Base-by-base conservation (phyloP, 2,888 invertebrate genomes). In the Sinodicranocentrus sp. region DNA sequence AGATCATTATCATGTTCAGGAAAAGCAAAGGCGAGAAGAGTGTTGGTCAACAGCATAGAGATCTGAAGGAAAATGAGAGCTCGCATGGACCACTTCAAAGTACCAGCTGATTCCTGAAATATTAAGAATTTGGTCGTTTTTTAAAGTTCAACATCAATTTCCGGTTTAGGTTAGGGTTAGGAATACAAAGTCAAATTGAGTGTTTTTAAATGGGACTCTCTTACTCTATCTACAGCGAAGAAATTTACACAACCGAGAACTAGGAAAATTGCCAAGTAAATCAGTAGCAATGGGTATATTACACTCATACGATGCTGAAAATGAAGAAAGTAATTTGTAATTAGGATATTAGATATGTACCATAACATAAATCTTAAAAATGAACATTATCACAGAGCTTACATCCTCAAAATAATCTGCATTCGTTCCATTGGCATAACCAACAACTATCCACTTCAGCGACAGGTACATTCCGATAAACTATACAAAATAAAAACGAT, bases 381-480 rank as follows among this genome's bases (percentile, higher is more conserved):
- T n/a, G n/a, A n/a, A n/a, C n/a, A n/a, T n/a, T n/a, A n/a, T n/a
- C n/a, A n/a, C n/a, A n/a, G n/a, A n/a, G n/a, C 80, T 52, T 59
- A 82, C 82, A 73, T 82, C 82, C 25, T 75, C 68, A 59, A 82
- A 82, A 28, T 75, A 68, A 3, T 73, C 73, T 8, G n/a, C 28
- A 23, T 59, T 21, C n/a, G 61, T 17, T 28, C 82, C 82, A 48
- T 82, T 75, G 15, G 75, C 25, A 39, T 68, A 82, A 13, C 73
- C 48, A 3, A 75, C 75, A 17, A 82, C 23, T 10, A 82, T 75
- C 82, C 82, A 82, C 28, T 82, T 75, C 0, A 75, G n/a, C 0
- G 82, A 82, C 25, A 82, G 68, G 82, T 82, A 82, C 73, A 82
- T 52, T 59, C 73, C 82, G 1, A 82, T 15, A 67, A 75, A 75